Conservation (phyloP, 2,113 vertebrate species). For the Alosa alosa region DNA sequence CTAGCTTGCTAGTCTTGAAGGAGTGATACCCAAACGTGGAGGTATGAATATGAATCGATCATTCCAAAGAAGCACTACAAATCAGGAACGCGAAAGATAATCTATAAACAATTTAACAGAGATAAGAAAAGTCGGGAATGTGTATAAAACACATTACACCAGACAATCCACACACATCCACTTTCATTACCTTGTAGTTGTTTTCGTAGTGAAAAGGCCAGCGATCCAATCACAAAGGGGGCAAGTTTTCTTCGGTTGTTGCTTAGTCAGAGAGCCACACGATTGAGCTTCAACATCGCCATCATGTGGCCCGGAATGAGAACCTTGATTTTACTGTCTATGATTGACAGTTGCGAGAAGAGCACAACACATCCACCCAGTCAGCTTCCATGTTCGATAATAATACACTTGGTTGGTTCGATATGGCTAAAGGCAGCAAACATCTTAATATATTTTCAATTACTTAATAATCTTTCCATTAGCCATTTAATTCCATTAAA, state of each 20-base stretch:
- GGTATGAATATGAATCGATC: neutral
- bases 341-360: neutral
- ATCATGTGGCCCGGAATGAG: neutral
- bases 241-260: neutral
- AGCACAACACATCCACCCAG: too few relatives aligned
- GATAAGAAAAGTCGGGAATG: neutral
- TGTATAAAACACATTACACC: neutral
- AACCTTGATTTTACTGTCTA: too few relatives aligned
- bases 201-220: constrained; percentile 6
- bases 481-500: too few relatives aligned
- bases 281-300: neutral
- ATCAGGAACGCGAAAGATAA: neutral
- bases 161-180: neutral
- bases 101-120: neutral
- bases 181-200: constrained; percentile 8
- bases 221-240: neutral
- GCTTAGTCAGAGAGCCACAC: too few relatives aligned
- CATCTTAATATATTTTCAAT: too few relatives aligned
- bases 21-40: neutral
- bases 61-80: neutral
- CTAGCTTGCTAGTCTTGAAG: neutral
- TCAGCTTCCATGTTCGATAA: too few relatives aligned
- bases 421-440: too few relatives aligned
- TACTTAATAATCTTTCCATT: too few relatives aligned
- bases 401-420: too few relatives aligned